Percentiles rank a stretch among this genome's conserved stretches.
Conservation (phyloP, 2,797 vertebrate genomes). For the Chelonia mydas region DNA sequence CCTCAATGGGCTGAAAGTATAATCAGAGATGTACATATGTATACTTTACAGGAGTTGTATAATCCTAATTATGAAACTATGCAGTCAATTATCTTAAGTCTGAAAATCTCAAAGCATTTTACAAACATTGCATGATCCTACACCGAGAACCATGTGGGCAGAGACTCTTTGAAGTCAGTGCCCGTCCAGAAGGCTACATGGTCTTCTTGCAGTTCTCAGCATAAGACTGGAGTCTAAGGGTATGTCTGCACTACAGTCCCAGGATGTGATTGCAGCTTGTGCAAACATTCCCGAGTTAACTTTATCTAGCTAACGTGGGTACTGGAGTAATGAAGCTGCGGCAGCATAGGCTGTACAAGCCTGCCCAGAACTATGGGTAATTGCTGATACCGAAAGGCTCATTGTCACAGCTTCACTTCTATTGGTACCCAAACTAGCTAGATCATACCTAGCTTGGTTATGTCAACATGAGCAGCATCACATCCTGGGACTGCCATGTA, state of each 20-base stretch:
- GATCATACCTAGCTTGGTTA: neutral
- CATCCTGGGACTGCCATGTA: neutral
- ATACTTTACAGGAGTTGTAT: constrained; percentile 4
- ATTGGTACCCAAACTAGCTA: neutral
- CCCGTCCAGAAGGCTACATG: neutral
- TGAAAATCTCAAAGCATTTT: constrained; percentile 46
- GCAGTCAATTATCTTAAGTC: constrained; percentile 39
- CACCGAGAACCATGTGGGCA: neutral
- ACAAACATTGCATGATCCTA: neutral
- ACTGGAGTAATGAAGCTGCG: no score
- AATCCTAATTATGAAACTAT: neutral
- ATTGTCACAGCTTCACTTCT: neutral
- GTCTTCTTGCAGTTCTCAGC: neutral
- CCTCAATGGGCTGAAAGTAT: neutral
- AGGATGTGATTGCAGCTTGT: neutral
- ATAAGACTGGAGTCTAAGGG: neutral
- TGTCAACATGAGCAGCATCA: neutral
- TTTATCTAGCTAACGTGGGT: neutral
- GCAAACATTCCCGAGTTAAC: neutral
- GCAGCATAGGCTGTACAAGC: neutral
- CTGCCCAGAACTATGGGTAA: neutral
- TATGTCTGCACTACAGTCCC: neutral
- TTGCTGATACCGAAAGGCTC: neutral
- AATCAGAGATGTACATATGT: constrained; percentile 34
- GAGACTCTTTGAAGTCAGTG: neutral